Conservation (phyloP, 2,888 invertebrate genomes). For the Malthinus seriepunctatus region DNA sequence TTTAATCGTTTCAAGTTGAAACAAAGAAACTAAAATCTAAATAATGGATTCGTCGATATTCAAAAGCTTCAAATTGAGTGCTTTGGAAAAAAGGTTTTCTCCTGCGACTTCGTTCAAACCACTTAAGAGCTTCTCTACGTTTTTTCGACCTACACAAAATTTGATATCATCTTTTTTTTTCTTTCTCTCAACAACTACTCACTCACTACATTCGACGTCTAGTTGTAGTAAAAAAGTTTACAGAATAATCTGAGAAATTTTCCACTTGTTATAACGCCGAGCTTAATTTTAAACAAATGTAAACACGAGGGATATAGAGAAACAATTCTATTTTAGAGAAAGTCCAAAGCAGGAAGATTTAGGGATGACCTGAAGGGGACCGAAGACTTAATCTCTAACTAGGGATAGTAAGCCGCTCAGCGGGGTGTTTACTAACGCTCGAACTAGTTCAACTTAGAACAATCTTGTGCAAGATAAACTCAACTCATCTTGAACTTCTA, state of each 20-base stretch:
- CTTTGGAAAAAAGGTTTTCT: slow-evolving; percentile 2
- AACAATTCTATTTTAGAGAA: slow-evolving; percentile 26
- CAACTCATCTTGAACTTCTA: slow-evolving; percentile 39
- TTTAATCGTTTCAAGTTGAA: too few species aligned
- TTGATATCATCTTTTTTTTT: slow-evolving; percentile 1
- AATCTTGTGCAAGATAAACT: slow-evolving; percentile 42
- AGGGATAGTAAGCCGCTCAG: slow-evolving; percentile 42
- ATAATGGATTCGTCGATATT: slow-evolving; percentile 2
- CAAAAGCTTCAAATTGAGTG: slow-evolving; percentile 5
- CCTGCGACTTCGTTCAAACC: slow-evolving; percentile 4
- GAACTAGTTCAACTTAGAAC: slow-evolving; percentile 39
- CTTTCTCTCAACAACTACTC: background rate
- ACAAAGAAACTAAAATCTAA: slow-evolving; percentile 5
- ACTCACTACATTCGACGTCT: background rate
- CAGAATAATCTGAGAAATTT: background rate
- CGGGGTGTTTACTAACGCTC: slow-evolving; percentile 40
- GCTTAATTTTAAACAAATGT: slow-evolving; percentile 12
- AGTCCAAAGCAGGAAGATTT: slow-evolving; percentile 27
- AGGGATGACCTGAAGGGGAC: slow-evolving; percentile 38
- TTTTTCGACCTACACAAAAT: slow-evolving; percentile 1
- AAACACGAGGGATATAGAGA: slow-evolving; percentile 15
- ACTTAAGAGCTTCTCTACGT: slow-evolving; percentile 1
- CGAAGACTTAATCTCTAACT: slow-evolving; percentile 39
- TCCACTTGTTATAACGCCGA: background rate
- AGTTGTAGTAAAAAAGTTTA: background rate